Conservation (phyloP, 2,888 invertebrate genomes). For the Lasioglossum figueresi region DNA sequence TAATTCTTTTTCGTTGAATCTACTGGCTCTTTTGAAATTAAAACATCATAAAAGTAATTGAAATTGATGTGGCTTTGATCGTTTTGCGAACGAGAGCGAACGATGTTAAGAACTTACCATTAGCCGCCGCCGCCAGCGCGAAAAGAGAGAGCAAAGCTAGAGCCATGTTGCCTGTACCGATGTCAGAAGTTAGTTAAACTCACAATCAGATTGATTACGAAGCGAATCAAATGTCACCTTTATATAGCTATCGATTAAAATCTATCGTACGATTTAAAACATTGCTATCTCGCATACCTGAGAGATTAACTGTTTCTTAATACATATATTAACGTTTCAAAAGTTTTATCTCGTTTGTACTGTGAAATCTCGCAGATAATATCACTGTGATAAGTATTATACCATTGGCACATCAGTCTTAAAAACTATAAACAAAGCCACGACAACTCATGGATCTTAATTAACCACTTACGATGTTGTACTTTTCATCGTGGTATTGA, state of each 20-base stretch:
- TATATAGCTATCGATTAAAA: constrained; percentile 18
- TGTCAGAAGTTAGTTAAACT: not conserved
- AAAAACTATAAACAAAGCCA: not conserved
- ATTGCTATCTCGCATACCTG: not conserved
- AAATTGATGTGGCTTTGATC: no score
- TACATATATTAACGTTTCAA: not conserved
- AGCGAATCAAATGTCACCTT: not conserved
- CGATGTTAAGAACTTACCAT: constrained; percentile 13
- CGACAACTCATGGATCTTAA: not conserved
- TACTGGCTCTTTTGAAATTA: not conserved
- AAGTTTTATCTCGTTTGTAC: not conserved
- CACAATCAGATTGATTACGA: not conserved
- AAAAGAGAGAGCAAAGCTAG: not conserved
- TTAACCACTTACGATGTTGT: not conserved
- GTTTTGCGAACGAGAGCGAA: no score
- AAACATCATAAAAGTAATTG: no score
- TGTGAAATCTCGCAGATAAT: no score
- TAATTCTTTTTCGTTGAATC: not conserved
- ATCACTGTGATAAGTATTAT: not conserved
- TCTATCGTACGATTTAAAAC: not conserved
- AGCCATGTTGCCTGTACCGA: not conserved
- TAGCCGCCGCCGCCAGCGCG: not conserved
- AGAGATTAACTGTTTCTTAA: not conserved
- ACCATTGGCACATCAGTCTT: not conserved
- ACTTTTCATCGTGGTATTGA: not conserved